phyloP scores from a whole-genome alignment of 2,113 vertebrate species.

The Bothrops jararaca region DNA sequence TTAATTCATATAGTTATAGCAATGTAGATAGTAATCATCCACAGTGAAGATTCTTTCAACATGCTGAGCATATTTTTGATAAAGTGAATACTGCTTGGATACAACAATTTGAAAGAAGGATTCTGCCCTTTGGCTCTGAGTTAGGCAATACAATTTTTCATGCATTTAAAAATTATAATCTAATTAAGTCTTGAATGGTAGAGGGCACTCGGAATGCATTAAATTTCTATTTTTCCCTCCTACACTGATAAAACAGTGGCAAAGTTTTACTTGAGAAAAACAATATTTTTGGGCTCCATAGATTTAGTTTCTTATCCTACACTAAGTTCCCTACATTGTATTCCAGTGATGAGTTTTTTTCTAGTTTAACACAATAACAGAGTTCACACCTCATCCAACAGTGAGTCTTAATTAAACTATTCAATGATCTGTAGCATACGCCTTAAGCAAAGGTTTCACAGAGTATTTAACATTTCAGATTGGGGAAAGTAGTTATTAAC shows the following conservation, averaged over 20 bases:
- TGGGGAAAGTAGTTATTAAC: slow-evolving; percentile 48
- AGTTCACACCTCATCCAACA: slow-evolving; percentile 22
- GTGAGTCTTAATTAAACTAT: slow-evolving; percentile 48
- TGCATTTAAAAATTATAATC: slow-evolving; percentile 31
- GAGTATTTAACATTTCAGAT: slow-evolving; percentile 30
- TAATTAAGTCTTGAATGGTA: slow-evolving; percentile 14
- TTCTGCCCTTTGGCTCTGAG: not conserved
- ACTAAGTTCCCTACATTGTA: not conserved
- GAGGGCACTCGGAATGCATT: not conserved
- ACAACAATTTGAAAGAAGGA: not conserved
- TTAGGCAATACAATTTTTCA: not conserved
- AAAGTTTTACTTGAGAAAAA: not conserved
- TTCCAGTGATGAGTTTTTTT: slow-evolving; percentile 18
- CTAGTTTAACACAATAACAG: slow-evolving; percentile 8
- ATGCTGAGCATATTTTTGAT: not conserved
- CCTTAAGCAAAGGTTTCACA: slow-evolving; percentile 33
- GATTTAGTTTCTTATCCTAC: slow-evolving; percentile 19
- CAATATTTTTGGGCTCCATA: slow-evolving; percentile 2
- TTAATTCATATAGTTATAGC: not conserved
- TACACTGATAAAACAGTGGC: not conserved
- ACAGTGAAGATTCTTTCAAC: not conserved
- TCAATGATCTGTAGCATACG: slow-evolving; percentile 31
- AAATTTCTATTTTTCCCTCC: not conserved
- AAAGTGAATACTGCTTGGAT: not conserved
- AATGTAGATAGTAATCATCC: not conserved